Conservation (phyloP, 2,888 invertebrate genomes). For the Drosophila flavopinicola region DNA sequence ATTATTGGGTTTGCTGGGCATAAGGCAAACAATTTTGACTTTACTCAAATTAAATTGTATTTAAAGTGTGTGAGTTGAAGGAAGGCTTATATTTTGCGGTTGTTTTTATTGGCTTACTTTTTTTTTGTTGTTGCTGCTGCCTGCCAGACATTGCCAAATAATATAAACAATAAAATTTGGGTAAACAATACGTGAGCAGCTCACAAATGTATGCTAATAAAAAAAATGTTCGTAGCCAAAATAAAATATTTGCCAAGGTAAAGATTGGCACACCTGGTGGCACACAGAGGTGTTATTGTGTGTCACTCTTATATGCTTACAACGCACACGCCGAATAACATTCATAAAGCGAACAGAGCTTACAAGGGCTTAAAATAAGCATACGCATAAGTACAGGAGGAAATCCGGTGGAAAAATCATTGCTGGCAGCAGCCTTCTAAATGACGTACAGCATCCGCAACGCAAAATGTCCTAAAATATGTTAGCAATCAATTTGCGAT, state of each 20-base stretch:
- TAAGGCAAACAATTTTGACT: constrained; percentile 57
- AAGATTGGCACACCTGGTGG: constrained; percentile 1
- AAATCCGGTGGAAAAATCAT: constrained; percentile 25
- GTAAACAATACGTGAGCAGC: constrained; percentile 56
- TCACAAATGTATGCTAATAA: constrained; percentile 51
- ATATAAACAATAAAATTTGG: constrained; percentile 58
- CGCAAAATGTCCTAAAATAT: constrained; percentile 32
- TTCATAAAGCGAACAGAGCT: constrained; percentile 36
- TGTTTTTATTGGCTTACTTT: constrained; percentile 22
- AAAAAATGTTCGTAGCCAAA: constrained; percentile 15
- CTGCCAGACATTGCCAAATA: constrained; percentile 30
- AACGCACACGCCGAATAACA: no score
- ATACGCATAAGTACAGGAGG: no score
- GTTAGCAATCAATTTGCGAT: constrained; percentile 55
- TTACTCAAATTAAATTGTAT: constrained; percentile 56
- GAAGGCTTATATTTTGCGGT: constrained; percentile 10
- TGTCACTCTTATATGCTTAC: constrained; percentile 3
- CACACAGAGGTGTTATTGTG: constrained; percentile 5
- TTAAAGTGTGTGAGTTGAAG: constrained; percentile 18
- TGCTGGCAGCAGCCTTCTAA: constrained; percentile 3
- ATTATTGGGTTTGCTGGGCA: constrained; percentile 54
- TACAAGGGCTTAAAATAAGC: constrained; percentile 32
- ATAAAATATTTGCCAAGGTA: constrained; percentile 11
- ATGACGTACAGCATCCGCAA: neutral
- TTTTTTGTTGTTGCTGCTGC: constrained; percentile 21